Evolutionary conservation across 2,113 vertebrate genomes (phyloP), one percentile per base, ranked within the genome.

Genomic region (Sigmodon hispidus): DNA sequence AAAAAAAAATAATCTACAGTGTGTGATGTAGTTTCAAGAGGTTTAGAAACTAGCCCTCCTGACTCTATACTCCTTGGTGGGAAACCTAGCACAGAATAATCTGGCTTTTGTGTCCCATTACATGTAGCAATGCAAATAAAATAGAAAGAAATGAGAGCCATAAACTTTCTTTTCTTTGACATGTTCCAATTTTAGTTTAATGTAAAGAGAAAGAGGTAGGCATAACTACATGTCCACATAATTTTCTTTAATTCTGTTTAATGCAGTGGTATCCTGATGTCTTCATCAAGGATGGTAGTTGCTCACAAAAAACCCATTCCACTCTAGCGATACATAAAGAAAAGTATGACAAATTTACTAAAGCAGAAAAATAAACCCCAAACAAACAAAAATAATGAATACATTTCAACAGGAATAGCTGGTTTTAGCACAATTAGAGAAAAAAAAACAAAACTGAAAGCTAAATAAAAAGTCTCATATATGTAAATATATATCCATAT

Each of bases 81-180:
- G 55, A 94, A 90, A 92, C n/a, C 36, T 83, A 81, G 17, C 55
- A 73, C 81, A 80, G 55, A 96, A 93, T 75, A 92, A 29, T 90
- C 65, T 94, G 61, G 43, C 48, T 96, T 97, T 96, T 89, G 81
- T 95, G 85, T 88, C 11, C 43, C 67, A 77, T 40, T 50, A 92
- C 63, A 86, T 63, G 97, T 94, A 94, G 67, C 70, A 94, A 90
- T 79, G 92, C 90, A 97, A 94, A 96, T 92, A 95, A 96, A 97
- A 85, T 96, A 63, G 92, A 97, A 88, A 5, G 45, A 94, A 93
- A 91, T 63, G 86, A 90, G 31, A 80, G n/a, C n/a, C 55, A 86
- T 87, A 65, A 69, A 34, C 22, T 93, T 90, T 77, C 65, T 93
- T 93, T 89, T 81, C 34, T 93, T 79, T 93, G 70, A 91, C 88